Base-by-base conservation (phyloP, 2,113 vertebrate genomes). In the Dermatemys mawii region DNA sequence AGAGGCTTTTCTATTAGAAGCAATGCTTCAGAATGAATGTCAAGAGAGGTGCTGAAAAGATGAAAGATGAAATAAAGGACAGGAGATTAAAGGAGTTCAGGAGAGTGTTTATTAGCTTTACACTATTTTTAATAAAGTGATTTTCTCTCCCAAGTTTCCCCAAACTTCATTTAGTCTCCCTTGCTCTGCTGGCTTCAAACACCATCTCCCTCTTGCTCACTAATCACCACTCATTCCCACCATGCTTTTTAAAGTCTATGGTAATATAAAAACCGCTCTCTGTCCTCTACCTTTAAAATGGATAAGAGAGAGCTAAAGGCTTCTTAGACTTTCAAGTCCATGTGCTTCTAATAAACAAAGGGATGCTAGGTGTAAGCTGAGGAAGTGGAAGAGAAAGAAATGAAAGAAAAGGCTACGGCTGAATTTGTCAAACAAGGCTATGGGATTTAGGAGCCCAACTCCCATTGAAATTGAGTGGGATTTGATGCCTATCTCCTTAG, bases 261-360 rank as follows among this genome's bases (percentile, higher is more conserved):
- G 50, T 0, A 0, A 49, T 38, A 41, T 57, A 60, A 14, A 81
- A 41, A n/a, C 57, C 21, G 54, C 76, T 8, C 54, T 70, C 55
- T 10, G 46, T 19, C 49, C 81, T 76, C 48, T 0, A 1, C 60
- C 79, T 70, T 53, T 78, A 57, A 44, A 29, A 9, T 21, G 29
- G 29, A 11, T 49, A 46, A 19, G 10, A 51, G 10, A 51, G 38
- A 44, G 60, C 41, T 6, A 6, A 29, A 7, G 1, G 3, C 3
- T 35, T 27, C 48, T 27, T 44, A 0, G 0, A 4, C 3, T 38
- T 55, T 75, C 70, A 38, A 85, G 67, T 78, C 51, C 32, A 12
- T 17, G 2, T 0, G 1, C 2, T 26, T 9, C 5, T 4, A 0
- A 17, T 35, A 2, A 81, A 19, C 78, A 60, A 60, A n/a, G 0